Conservation (phyloP, 2,888 invertebrate species). For the Anorthoa munda region DNA sequence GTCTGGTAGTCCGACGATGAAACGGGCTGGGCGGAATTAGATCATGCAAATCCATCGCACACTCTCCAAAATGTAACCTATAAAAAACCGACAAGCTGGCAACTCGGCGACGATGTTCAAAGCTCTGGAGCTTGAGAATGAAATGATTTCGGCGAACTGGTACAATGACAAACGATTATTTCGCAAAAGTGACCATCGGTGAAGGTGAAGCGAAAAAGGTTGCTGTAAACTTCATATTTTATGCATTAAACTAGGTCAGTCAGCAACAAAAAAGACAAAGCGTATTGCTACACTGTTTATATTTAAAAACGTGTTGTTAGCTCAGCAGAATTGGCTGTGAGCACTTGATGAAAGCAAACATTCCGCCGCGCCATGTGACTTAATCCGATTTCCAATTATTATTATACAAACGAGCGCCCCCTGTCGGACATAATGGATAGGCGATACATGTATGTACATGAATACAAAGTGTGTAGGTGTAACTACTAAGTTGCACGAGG, state of each 20-base stretch:
- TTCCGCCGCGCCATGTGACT: constrained; percentile 65
- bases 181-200: background rate
- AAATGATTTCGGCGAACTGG: background rate
- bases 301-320: constrained; percentile 66
- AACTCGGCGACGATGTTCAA: too few relatives aligned
- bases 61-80: too few relatives aligned
- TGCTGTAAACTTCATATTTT: background rate
- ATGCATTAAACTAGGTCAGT: constrained; percentile 19
- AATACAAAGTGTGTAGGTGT: background rate
- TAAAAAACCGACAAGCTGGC: too few relatives aligned
- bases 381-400: constrained; percentile 84
- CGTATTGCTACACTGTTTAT: constrained; percentile 22
- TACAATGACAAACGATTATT: background rate
- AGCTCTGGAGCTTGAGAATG: too few relatives aligned
- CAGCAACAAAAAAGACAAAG: constrained; percentile 7
- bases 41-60: too few relatives aligned
- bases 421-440: constrained; percentile 53
- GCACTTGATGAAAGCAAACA: constrained; percentile 79
- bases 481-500: constrained; percentile 15
- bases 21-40: too few relatives aligned
- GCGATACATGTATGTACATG: constrained; percentile 36
- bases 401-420: constrained; percentile 74
- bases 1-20: too few relatives aligned
- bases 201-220: background rate
- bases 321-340: constrained; percentile 69